Conservation (phyloP, 2,113 vertebrate genomes). For the Ptilonorhynchus violaceus region DNA sequence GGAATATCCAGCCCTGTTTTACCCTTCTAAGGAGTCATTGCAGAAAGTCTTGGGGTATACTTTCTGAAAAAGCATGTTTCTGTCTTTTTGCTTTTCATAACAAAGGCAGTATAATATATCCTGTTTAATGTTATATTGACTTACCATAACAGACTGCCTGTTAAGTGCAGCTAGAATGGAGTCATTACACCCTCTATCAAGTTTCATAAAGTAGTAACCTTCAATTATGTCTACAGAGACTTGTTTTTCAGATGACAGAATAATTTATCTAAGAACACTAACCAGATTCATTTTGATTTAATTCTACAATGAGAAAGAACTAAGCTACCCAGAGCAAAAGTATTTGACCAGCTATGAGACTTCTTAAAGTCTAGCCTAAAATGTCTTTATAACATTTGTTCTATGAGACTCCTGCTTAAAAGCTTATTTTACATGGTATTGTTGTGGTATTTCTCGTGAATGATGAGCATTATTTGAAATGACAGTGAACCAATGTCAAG, state of each 20-base stretch:
- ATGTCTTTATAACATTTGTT: neutral
- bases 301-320: constrained; percentile 12
- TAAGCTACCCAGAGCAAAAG: neutral
- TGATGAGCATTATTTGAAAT: neutral
- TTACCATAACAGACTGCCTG: constrained; percentile 24
- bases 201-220: constrained; percentile 73
- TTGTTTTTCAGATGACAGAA: constrained; percentile 75
- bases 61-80: neutral
- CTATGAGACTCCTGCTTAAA: neutral
- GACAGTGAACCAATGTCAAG: neutral
- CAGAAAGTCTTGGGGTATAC: neutral
- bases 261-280: constrained; percentile 73
- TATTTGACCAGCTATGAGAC: neutral
- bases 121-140: constrained; percentile 59
- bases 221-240: constrained; percentile 68
- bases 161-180: constrained; percentile 33
- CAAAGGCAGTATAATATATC: constrained; percentile 48
- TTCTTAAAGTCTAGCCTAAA: neutral
- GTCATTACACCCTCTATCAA: constrained; percentile 68
- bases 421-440: neutral
- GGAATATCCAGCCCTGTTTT: neutral
- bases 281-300: constrained; percentile 63
- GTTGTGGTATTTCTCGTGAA: neutral
- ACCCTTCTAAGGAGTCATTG: neutral
- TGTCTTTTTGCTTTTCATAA: constrained; percentile 23